These are phyloP conservation scores for Bimastos eiseni DNA, from an alignment of 2,888 invertebrate genomes.

Conservation along the genomic window DNA sequence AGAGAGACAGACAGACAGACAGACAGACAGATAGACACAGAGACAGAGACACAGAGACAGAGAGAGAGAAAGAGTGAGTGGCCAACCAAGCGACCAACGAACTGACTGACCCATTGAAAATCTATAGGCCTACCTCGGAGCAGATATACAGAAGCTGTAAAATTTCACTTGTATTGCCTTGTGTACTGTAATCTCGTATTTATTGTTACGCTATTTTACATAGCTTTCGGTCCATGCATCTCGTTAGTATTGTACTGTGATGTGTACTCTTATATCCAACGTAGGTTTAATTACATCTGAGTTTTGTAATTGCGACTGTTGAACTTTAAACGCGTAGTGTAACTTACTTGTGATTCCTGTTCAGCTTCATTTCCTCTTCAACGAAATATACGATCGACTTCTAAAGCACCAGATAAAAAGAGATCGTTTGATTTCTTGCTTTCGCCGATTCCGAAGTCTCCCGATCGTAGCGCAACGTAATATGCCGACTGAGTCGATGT, in stretches of 20 bases:
- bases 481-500: not conserved
- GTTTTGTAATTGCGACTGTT: not conserved
- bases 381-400: not conserved
- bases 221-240: too few relatives aligned
- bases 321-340: not conserved
- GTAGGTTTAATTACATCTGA: not conserved
- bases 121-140: too few relatives aligned
- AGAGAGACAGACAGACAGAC: too few relatives aligned
- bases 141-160: too few relatives aligned
- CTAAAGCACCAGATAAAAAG: not conserved
- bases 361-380: not conserved
- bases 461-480: too few relatives aligned
- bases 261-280: not conserved
- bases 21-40: too few relatives aligned
- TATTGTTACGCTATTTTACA: too few relatives aligned
- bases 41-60: too few relatives aligned
- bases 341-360: not conserved
- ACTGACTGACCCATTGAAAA: not conserved
- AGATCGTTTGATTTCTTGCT: not conserved
- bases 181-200: too few relatives aligned
- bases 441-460: not conserved
- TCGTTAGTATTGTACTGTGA: not conserved
- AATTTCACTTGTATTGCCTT: too few relatives aligned
- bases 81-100: too few relatives aligned
- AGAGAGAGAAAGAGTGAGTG: too few relatives aligned